Base-by-base conservation (phyloP, 2,797 vertebrate species). In the Neosilurus hyrtlii region DNA sequence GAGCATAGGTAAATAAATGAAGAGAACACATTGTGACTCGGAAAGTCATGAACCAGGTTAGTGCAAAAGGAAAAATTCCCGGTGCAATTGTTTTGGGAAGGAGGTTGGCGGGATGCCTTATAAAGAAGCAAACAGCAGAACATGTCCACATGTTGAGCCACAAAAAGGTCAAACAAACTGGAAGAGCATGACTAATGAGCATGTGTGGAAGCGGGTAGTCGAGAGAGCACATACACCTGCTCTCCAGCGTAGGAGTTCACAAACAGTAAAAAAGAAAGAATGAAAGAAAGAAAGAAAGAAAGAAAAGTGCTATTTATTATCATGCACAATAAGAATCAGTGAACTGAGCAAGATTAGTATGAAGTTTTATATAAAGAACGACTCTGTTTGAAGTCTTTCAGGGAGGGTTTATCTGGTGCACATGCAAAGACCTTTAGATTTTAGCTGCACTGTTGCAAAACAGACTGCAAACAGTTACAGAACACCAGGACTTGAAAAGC, bases 1-100 rank as follows among this genome's bases (percentile, higher is more conserved):
- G 67, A 43, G 9, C 3, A 10, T 51, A 37, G 66, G 66, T 66
- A 82, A 79, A 84, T 82, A 80, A 86, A 80, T 74, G 67, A 74
- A 80, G 65, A 79, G 65, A 79, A 80, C 52, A 79, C 26, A 43
- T 52, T 81, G 57, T 82, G 72, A 67, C 54, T 61, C 59, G 37
- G 10, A 70, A 81, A 72, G 75, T 79, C 79, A 84, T 43, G 35
- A 63, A 67, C 56, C 15, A 9, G 68, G 59, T 74, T 71, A 75
- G 43, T 51, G 54, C 78, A 73, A 59, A 16, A 75, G 79, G 59
- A 80, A 67, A 74, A 52, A 37, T 37, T 62, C 61, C 80, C 85
- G 3, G 3, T 73, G 68, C 43, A n/a, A 71, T 75, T 72, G 68
- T 76, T 73, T 43, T 80, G 51, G 57, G 54, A 59, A 78, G n/a